Base-by-base conservation (phyloP, 2,888 invertebrate species). In the Chrysolina americana region DNA sequence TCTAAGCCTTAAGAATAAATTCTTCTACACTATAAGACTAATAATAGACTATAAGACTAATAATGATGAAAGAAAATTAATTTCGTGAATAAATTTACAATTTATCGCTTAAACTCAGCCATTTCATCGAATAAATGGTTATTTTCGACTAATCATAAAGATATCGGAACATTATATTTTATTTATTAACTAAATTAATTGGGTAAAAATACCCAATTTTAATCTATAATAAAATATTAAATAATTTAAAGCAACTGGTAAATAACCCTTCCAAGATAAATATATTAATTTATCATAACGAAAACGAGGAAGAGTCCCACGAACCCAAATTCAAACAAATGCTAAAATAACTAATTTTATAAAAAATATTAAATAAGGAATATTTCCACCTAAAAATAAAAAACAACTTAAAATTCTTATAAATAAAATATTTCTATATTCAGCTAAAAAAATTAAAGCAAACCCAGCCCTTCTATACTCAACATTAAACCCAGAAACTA, bases 401-500 rank as follows among this genome's bases (percentile, higher is more conserved):
- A 92, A 84, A 80, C 86, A 81, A 90, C 91, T 90, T 83, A 92
- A 85, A 85, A 92, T 88, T 63, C 92, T 91, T 85, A 92, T 92
- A 91, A 92, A 92, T 89, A 92, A 90, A 91, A 93, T 93, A 87
- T 90, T 92, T 0, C 91, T 88, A 91, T 93, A 93, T 81, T 93
- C 93, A 44, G 92, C 90, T 86, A 93, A 90, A 92, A 93, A 93
- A 91, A 93, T 92, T 88, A 93, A 90, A 70, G 92, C 92, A 92
- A 94, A 93, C 10, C 91, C 90, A 0, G 92, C 92, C 83, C 92
- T 91, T 89, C 92, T 91, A 90, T 93, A 94, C 78, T 95, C 94
- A 80, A 93, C 89, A 91, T 94, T 94, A 93, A 94, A 94, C 0
- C 94, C 94, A 1, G 93, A 94, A 80, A 94, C 93, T 88, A 94